Percentiles rank a stretch among this genome's conserved stretches.
phyloP scores from a whole-genome alignment of 2,888 invertebrate species.

The Oscheius myriophilus region DNA sequence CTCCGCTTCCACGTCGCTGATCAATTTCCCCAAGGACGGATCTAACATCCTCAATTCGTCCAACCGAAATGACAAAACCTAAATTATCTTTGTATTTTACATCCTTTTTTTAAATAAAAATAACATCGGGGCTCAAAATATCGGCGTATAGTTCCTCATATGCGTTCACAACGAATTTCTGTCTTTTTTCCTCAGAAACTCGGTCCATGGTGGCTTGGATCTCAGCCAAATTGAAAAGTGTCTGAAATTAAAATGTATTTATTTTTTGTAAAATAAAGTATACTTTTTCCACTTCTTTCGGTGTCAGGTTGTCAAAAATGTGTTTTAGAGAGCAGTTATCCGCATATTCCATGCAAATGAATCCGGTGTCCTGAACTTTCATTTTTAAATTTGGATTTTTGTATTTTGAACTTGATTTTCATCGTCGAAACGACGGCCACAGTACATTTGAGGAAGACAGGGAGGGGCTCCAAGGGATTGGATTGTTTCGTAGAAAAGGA shows the following conservation, averaged over 20 bases:
- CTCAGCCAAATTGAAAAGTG: conserved; percentile 22
- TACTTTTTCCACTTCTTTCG: conserved; percentile 28
- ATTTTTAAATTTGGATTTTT: background rate
- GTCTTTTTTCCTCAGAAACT: conserved; percentile 8
- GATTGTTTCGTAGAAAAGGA: conserved; percentile 31
- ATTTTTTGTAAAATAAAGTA: no score
- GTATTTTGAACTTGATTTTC: conserved; percentile 9
- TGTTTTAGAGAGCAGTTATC: conserved; percentile 24
- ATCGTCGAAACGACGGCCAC: conserved; percentile 29
- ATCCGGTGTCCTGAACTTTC: conserved; percentile 23
- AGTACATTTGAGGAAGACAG: conserved; percentile 29
- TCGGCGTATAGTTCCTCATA: conserved; percentile 34
- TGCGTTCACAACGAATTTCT: conserved; percentile 23
- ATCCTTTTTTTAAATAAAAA: background rate
- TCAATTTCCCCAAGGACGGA: conserved; percentile 12
- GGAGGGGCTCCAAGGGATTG: background rate
- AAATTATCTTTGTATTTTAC: background rate
- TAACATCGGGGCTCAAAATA: conserved; percentile 29
- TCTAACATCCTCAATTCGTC: conserved; percentile 26
- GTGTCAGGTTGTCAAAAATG: conserved; percentile 31
- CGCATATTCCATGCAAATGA: conserved; percentile 35
- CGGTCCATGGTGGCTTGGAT: conserved; percentile 24
- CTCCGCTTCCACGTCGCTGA: conserved; percentile 13
- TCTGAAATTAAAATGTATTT: background rate
- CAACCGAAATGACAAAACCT: conserved; percentile 31